Conservation (phyloP, 2,113 vertebrate genomes). For the Spheniscus mendiculus region DNA sequence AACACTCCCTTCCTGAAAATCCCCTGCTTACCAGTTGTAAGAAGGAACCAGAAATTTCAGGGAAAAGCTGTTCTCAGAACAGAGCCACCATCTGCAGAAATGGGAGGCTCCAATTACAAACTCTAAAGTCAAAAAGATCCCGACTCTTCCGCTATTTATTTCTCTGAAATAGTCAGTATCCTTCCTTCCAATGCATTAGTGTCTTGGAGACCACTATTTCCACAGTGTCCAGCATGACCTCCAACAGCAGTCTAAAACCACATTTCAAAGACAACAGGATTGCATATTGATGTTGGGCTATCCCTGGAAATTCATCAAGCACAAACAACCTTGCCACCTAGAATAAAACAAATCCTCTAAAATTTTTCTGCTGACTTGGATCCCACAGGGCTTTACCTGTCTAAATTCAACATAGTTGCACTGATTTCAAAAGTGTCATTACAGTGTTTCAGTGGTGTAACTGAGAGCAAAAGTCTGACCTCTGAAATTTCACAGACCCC, state of each 20-base stretch:
- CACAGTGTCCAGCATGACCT: neutral
- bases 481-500: neutral
- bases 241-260: neutral
- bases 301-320: neutral
- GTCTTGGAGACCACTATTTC: neutral
- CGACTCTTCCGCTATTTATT: neutral
- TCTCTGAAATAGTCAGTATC: neutral
- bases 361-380: neutral
- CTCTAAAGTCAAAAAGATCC: neutral
- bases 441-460: neutral
- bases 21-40: neutral
- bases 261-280: neutral
- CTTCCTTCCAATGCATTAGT: neutral
- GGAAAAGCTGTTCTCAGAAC: neutral
- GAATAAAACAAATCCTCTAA: neutral
- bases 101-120: neutral
- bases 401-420: neutral
- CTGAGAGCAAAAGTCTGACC: conserved; percentile 22
- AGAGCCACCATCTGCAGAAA: neutral
- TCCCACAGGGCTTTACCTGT: neutral
- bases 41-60: neutral
- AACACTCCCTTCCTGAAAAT: neutral
- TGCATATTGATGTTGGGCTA: neutral
- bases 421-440: neutral
- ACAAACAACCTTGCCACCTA: neutral